A percentile compares a stretch with the other conserved stretches of the same genome.
phyloP scores from a whole-genome alignment of 2,888 invertebrate species.

The Choreutis nemorana region DNA sequence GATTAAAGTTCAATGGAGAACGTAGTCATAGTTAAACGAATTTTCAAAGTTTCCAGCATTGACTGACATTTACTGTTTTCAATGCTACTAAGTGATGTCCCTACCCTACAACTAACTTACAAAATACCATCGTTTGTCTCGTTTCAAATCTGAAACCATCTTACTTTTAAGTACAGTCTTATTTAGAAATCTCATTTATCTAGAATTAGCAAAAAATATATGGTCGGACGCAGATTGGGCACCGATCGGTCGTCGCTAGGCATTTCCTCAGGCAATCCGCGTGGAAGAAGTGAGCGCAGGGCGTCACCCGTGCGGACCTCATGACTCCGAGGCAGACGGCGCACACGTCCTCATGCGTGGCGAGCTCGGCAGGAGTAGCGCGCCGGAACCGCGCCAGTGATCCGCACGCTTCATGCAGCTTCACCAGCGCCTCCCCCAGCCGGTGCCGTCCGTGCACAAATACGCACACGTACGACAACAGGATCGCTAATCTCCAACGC shows the following conservation, averaged over 20 bases:
- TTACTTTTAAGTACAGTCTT: not conserved
- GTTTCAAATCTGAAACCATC: not conserved
- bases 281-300: constrained; percentile 83
- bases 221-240: constrained; percentile 79
- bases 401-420: constrained; percentile 67
- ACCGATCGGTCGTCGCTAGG: constrained; percentile 72
- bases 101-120: too few relatives aligned
- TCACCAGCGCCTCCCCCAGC: constrained; percentile 58
- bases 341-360: constrained; percentile 77
- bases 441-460: constrained; percentile 72
- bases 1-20: too few relatives aligned
- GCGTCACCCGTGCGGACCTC: constrained; percentile 77
- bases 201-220: constrained; percentile 61
- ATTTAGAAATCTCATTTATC: not conserved
- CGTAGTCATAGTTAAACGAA: too few relatives aligned
- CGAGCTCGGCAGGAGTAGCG: constrained; percentile 72
- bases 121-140: too few relatives aligned
- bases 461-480: constrained; percentile 72
- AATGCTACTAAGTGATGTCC: too few relatives aligned
- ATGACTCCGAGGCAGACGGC: constrained; percentile 78
- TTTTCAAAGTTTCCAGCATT: too few relatives aligned
- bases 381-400: constrained; percentile 69
- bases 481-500: constrained; percentile 64
- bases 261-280: constrained; percentile 78
- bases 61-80: too few relatives aligned